phyloP scores from a whole-genome alignment of 2,888 invertebrate species.

The Automeris io region DNA sequence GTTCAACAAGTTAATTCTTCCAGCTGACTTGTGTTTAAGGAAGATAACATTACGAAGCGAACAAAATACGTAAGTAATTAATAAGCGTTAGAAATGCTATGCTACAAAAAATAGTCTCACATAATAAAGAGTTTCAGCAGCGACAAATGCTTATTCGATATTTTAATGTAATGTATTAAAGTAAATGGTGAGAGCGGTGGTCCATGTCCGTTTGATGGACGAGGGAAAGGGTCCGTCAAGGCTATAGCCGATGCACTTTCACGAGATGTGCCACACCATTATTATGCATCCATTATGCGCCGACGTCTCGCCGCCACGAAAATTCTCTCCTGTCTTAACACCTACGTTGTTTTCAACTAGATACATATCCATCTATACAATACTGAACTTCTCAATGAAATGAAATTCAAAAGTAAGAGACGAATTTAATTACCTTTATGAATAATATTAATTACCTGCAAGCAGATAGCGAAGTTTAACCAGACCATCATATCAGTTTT shows the following conservation, averaged over 20 bases:
- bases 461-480: background rate
- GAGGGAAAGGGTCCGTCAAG: conserved; percentile 73
- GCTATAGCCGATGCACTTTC: conserved; percentile 70
- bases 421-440: no score
- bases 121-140: conserved; percentile 24
- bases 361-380: background rate
- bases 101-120: conserved; percentile 1
- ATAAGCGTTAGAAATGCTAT: no score
- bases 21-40: no score
- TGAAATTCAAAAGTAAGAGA: no score
- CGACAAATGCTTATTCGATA: conserved; percentile 63
- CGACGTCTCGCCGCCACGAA: conserved; percentile 34
- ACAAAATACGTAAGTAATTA: no score
- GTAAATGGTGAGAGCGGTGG: conserved; percentile 51
- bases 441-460: background rate
- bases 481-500: background rate
- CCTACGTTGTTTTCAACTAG: conserved; percentile 29
- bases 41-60: no score
- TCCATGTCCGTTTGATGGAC: conserved; percentile 55
- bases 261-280: conserved; percentile 59
- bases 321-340: conserved; percentile 49
- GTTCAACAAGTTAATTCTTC: no score
- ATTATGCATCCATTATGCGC: conserved; percentile 65
- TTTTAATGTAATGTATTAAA: conserved; percentile 59
- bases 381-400: background rate